A percentile compares a stretch with the other conserved stretches of the same genome.
Conservation (phyloP, 2,113 vertebrate genomes). For the Mustelus asterias region DNA sequence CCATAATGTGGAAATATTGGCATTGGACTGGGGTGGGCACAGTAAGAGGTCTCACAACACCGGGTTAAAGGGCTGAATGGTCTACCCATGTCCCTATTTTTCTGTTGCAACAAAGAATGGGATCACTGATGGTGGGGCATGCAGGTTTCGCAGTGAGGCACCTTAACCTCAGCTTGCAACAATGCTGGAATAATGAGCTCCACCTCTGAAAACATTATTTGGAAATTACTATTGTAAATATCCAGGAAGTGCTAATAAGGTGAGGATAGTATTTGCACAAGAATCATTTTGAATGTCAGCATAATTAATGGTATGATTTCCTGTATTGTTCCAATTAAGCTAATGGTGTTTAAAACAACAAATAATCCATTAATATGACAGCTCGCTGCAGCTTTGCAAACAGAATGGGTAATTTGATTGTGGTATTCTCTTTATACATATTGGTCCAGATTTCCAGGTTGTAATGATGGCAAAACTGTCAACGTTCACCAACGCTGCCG, state of each 20-base stretch:
- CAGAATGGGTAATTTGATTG: constrained; percentile 12
- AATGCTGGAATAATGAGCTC: background rate
- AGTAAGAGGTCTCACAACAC: no score
- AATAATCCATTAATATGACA: constrained; percentile 28
- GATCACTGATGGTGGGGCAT: background rate
- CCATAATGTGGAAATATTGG: no score
- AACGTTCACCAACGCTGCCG: background rate
- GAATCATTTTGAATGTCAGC: background rate
- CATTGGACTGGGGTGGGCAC: no score
- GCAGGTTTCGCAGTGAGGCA: background rate
- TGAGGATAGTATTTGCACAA: background rate
- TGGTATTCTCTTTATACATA: background rate
- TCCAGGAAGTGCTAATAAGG: background rate
- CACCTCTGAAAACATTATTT: background rate
- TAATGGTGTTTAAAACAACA: constrained; percentile 31
- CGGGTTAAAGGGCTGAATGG: background rate
- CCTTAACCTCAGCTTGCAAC: background rate
- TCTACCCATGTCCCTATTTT: background rate
- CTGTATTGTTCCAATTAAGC: constrained; percentile 20
- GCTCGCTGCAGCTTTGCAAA: constrained; percentile 28
- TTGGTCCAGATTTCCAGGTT: background rate
- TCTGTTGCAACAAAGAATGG: background rate
- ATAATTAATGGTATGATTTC: background rate
- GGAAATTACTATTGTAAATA: background rate
- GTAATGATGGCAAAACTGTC: background rate